Percentiles rank a stretch among this genome's conserved stretches.
phyloP scores from a whole-genome alignment of 2,888 invertebrate genomes.

The Ectemnius continuus region DNA sequence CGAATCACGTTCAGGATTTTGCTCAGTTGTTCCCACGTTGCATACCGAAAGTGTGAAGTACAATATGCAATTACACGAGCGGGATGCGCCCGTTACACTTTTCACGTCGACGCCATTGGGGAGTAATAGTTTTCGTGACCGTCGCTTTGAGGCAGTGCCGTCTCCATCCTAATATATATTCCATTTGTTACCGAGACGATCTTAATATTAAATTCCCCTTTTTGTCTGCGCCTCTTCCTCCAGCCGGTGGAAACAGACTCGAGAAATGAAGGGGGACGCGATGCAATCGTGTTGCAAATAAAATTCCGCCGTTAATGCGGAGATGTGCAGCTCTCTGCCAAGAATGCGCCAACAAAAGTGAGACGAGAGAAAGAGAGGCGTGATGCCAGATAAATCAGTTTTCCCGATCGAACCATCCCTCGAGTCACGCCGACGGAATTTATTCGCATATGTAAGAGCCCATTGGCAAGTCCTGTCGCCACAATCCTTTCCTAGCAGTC shows the following conservation, averaged over 20 bases:
- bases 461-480: neutral
- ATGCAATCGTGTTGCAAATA: constrained; percentile 1
- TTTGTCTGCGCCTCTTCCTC: neutral
- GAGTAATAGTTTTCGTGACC: neutral
- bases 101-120: neutral
- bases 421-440: too few species aligned
- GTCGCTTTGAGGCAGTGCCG: neutral
- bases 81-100: neutral
- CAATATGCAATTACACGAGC: neutral
- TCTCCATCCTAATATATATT: neutral
- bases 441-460: constrained; percentile 11
- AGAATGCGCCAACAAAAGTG: neutral
- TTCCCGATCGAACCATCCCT: neutral
- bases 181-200: neutral
- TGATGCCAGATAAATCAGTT: constrained; percentile 10
- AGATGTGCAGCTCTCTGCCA: neutral
- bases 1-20: constrained; percentile 3
- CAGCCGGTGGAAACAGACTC: neutral
- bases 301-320: constrained; percentile 4
- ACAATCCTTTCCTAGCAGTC: too few species aligned
- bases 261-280: neutral
- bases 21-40: constrained; percentile 26
- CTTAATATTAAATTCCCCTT: constrained; percentile 4
- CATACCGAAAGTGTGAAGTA: constrained; percentile 30
- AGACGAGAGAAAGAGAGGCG: too few species aligned